Percentiles rank a stretch among this genome's conserved stretches.
Conservation (phyloP, 23 tunicate species). For the Trididemnum clinides region DNA sequence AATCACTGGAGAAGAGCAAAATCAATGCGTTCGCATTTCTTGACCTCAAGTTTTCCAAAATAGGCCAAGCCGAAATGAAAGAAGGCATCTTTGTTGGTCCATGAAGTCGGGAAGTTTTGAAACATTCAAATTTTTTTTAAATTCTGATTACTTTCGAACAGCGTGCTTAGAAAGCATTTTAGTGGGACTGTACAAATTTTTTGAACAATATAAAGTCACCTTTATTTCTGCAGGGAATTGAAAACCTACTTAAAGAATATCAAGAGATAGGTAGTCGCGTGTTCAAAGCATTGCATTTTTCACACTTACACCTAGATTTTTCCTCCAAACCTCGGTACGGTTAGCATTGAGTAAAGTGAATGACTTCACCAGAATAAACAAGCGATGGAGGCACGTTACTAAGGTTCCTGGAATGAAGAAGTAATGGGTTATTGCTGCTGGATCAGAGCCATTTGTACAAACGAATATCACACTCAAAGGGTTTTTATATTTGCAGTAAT, state of each 20-base stretch:
- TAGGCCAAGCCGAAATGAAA: not conserved
- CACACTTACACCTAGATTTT: constrained; percentile 25
- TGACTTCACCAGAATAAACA: constrained; percentile 3
- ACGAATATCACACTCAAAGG: not conserved
- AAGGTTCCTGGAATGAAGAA: not conserved
- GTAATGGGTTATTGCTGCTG: not conserved
- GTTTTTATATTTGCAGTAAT: not conserved
- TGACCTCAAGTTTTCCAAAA: not conserved
- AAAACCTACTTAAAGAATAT: constrained; percentile 17
- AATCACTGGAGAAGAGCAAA: not conserved
- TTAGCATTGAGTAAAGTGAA: constrained; percentile 18
- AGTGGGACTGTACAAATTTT: constrained; percentile 10
- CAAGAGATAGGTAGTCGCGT: not conserved
- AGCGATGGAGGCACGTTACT: not conserved
- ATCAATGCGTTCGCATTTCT: not conserved
- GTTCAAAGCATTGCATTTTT: not conserved
- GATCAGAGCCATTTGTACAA: not conserved
- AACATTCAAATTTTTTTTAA: not conserved
- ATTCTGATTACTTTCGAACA: not conserved
- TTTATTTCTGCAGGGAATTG: not conserved
- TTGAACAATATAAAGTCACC: constrained; percentile 7
- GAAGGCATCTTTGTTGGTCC: not conserved
- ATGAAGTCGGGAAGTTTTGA: constrained; percentile 16
- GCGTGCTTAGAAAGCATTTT: constrained; percentile 29
- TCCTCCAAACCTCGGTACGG: constrained; percentile 32